Evolutionary conservation across 2,797 vertebrate genomes (phyloP).

Genomic region (Tiaroga cobitis): DNA sequence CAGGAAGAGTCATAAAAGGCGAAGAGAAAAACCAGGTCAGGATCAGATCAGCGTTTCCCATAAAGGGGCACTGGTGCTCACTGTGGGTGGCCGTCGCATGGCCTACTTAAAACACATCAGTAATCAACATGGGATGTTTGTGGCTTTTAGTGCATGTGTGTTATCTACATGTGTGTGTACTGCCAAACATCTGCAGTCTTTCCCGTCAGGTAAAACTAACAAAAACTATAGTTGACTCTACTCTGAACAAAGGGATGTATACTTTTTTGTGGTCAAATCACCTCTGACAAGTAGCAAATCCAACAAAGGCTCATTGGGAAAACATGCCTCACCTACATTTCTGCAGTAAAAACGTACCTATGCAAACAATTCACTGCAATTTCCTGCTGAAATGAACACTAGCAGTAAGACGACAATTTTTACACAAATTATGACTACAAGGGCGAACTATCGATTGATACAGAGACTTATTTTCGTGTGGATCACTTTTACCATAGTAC

Average conservation of each 20-base stretch:
- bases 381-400: neutral
- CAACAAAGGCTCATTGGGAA: neutral
- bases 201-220: neutral
- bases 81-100: neutral
- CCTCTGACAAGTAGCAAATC: neutral
- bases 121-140: neutral
- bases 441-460: neutral
- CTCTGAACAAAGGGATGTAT: neutral
- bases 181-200: neutral
- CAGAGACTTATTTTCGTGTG: neutral
- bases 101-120: neutral
- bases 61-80: neutral
- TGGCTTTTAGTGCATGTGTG: conserved; percentile 12
- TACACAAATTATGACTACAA: neutral
- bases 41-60: neutral
- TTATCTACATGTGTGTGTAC: neutral
- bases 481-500: neutral
- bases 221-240: neutral
- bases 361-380: neutral
- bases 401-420: neutral
- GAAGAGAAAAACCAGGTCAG: neutral
- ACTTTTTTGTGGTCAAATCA: neutral
- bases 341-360: neutral
- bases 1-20: neutral
- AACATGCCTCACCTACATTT: neutral